phyloP scores from a whole-genome alignment of 2,888 invertebrate species.

The Sclerodermus sp. region DNA sequence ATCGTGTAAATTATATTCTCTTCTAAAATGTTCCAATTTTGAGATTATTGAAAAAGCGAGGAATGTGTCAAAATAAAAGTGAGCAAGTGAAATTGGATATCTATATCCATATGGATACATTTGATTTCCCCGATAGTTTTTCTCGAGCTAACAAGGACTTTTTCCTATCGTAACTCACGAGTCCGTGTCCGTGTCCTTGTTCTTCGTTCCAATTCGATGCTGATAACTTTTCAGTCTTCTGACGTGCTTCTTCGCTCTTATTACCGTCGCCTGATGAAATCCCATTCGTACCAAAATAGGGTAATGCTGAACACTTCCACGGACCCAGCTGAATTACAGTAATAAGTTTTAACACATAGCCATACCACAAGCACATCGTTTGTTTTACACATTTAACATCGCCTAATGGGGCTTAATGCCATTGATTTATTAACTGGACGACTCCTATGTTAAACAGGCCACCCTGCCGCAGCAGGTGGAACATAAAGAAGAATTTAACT shows the following conservation, averaged over 20 bases:
- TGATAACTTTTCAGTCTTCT: conserved; percentile 16
- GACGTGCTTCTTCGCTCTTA: conserved; percentile 19
- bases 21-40: too few relatives aligned
- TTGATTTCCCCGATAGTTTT: too few relatives aligned
- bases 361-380: conserved; percentile 14
- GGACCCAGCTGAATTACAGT: conserved; percentile 22
- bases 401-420: conserved; percentile 21
- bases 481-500: conserved; percentile 1
- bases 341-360: conserved; percentile 29
- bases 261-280: conserved; percentile 34
- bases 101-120: too few relatives aligned
- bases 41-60: too few relatives aligned
- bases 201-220: neutral
- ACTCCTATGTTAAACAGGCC: neutral
- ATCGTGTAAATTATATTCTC: too few relatives aligned
- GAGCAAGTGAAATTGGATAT: too few relatives aligned
- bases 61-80: too few relatives aligned
- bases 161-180: too few relatives aligned
- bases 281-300: conserved; percentile 28
- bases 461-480: neutral
- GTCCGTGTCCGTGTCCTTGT: too few relatives aligned
- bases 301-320: conserved; percentile 15
- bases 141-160: too few relatives aligned
- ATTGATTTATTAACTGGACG: conserved; percentile 29
- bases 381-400: conserved; percentile 21